Evolutionary conservation across 2,888 invertebrate species (phyloP).

Genomic region (Agelastica alni): DNA sequence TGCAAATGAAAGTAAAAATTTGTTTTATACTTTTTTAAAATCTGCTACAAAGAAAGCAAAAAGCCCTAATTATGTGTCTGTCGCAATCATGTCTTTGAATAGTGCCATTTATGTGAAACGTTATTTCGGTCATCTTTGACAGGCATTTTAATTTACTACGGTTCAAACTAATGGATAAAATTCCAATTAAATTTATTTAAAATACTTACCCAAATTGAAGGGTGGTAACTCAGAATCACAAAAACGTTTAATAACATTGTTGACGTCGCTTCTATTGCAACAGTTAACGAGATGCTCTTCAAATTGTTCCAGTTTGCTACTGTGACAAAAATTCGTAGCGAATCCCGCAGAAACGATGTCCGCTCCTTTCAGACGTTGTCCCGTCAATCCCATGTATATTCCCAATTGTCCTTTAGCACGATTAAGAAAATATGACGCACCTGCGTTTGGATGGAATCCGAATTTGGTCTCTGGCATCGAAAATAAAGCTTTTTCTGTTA

Average conservation of each 20-base stretch:
- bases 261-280: slow-evolving; percentile 59
- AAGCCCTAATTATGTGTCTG: too few relatives aligned
- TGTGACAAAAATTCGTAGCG: slow-evolving; percentile 86
- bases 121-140: too few relatives aligned
- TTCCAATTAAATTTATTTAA: too few relatives aligned
- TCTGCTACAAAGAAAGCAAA: too few relatives aligned
- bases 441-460: slow-evolving; percentile 96
- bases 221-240: slow-evolving; percentile 58
- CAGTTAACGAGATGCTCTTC: slow-evolving; percentile 66
- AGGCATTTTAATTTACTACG: too few relatives aligned
- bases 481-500: slow-evolving; percentile 91
- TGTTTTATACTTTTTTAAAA: too few relatives aligned
- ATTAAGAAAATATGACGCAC: slow-evolving; percentile 89
- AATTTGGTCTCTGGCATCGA: slow-evolving; percentile 99
- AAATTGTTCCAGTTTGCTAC: slow-evolving; percentile 66
- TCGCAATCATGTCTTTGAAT: too few relatives aligned
- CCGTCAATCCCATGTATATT: slow-evolving; percentile 85
- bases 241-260: slow-evolving; percentile 65
- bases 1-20: too few relatives aligned
- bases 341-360: slow-evolving; percentile 88
- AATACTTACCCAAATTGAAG: slow-evolving; percentile 50
- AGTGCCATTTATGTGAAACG: too few relatives aligned
- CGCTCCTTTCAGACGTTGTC: slow-evolving; percentile 67
- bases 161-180: too few relatives aligned
- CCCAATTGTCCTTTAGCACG: slow-evolving; percentile 85